Evolutionary conservation across 2,888 invertebrate species (phyloP), one percentile per base, ranked within the genome.

Genomic region (Prosopocoilus inquinatus): DNA sequence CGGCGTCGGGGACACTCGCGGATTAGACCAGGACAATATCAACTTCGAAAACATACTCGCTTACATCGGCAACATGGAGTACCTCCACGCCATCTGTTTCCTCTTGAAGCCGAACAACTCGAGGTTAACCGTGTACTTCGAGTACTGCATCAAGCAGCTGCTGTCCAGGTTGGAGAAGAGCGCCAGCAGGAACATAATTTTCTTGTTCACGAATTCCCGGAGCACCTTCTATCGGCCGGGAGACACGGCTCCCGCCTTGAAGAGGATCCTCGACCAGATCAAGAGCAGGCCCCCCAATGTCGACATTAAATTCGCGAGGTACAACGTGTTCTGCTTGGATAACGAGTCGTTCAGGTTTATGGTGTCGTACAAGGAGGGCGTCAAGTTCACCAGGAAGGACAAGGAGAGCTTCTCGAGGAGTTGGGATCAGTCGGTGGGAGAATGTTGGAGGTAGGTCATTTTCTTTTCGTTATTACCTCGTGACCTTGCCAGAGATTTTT

Each of bases 321-420:
- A 66, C 2, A 75, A 75, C 46, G 65, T 68, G 2, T 75, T 75
- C 55, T 74, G 72, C 55, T 68, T 74, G 39, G 75, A 75, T 50
- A 75, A 75, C 57, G 75, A 74, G 57, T 64, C 67, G 9, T 75
- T 75, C 52, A 64, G 68, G 43, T 70, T 66, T 63, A 60, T 75
- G 51, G 69, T 70, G 8, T 73, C 71, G 11, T 47, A 62, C n/a
- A 66, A 71, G 43, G 50, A 67, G 34, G 64, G 61, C 4, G 50
- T 70, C 5, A 15, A 60, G 7, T 66, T 65, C 45, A 50, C 56
- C 33, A 49, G 56, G 2, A 39, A 43, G 8, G 57, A 62, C 4
- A 56, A 60, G 20, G 47, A 61, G 4, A 50, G 61, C 36, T 67
- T 61, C 59, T 34, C 50, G 3, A 55, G 60, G 9, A 69, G 68